Percentiles rank a stretch among this genome's conserved stretches.
Conservation (phyloP, 2,888 invertebrate genomes). For the Copidosoma aretas region DNA sequence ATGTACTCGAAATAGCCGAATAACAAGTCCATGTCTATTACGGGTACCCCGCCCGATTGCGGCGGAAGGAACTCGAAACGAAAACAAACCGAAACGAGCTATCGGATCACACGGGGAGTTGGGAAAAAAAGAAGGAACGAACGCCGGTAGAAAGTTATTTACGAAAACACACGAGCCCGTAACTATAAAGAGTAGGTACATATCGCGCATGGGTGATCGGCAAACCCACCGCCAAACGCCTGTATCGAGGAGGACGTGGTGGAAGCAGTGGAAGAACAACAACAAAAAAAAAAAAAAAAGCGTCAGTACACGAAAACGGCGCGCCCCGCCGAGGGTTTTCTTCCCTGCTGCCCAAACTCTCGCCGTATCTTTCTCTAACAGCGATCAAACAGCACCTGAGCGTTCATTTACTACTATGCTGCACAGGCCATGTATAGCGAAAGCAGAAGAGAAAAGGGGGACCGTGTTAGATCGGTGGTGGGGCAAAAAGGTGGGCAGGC, state of each 20-base stretch:
- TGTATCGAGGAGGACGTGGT: too few relatives aligned
- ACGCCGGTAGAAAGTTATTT: slow-evolving; percentile 1
- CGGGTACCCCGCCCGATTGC: too few relatives aligned
- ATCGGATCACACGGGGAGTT: not conserved
- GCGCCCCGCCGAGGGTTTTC: slow-evolving; percentile 29
- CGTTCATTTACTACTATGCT: slow-evolving; percentile 18
- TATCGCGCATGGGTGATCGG: not conserved
- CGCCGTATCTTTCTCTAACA: slow-evolving; percentile 44
- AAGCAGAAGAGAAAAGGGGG: slow-evolving; percentile 26
- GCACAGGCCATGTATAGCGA: too few relatives aligned
- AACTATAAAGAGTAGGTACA: not conserved
- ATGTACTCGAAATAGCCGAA: too few relatives aligned
- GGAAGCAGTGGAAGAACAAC: too few relatives aligned
- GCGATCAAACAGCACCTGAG: slow-evolving; percentile 51
- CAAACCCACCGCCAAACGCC: too few relatives aligned
- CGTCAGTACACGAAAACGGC: not conserved
- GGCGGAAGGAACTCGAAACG: too few relatives aligned
- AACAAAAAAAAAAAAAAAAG: not conserved
- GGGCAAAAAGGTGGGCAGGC: slow-evolving; percentile 17
- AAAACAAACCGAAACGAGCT: too few relatives aligned
- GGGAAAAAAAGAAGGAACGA: not conserved
- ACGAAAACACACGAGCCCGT: not conserved
- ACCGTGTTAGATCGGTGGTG: not conserved
- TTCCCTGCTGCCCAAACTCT: not conserved
- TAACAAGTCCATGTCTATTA: too few relatives aligned